Base-by-base conservation (phyloP, 1,140 invertebrate species). In the Cydia amplana region DNA sequence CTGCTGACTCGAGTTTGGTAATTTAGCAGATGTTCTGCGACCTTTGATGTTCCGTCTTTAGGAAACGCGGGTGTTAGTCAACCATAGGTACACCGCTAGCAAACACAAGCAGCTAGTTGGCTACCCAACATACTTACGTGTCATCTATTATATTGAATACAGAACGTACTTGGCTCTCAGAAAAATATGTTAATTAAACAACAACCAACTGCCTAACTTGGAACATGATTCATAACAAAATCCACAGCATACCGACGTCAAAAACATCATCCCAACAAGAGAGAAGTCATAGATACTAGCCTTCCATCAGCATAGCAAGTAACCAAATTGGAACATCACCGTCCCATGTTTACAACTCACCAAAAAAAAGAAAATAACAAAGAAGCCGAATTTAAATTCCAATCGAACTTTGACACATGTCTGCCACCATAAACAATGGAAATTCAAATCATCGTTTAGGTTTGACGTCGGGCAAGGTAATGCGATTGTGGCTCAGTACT, bases 321-420 rank as follows among this genome's bases (percentile, higher is more conserved):
- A 88, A 91, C 88, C 86, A 88, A 91, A 91, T 92, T 92, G 90
- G 84, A 91, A 92, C 91, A 92, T 91, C 91, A 91, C 89, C 75
- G 84, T 78, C 70, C 85, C 86, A 80, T 93, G 91, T 93, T 93
- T 93, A 93, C 90, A 91, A 91, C 89, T 88, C 86, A 83, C 89
- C 85, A 88, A 88, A 90, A 91, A 28, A 91, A 85, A 84, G 75
- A 85, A 80, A 81, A 91, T 88, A 91, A 93, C 91, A 93, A 93
- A 93, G 90, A 84, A 89, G 89, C 91, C 91, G 91, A 93, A 91
- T 93, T 90, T 91, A 90, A 93, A 93, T 93, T 91, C 91, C 89
- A 90, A 93, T 93, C 90, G 91, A 93, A 93, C 91, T 93, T 91
- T 93, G 91, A 93, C 91, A 93, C 90, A 93, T 93, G 91, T 93